Evolutionary conservation across 64 coral and sea anemone genomes (phyloP).

Genomic region (Cladopsammia gracilis): DNA sequence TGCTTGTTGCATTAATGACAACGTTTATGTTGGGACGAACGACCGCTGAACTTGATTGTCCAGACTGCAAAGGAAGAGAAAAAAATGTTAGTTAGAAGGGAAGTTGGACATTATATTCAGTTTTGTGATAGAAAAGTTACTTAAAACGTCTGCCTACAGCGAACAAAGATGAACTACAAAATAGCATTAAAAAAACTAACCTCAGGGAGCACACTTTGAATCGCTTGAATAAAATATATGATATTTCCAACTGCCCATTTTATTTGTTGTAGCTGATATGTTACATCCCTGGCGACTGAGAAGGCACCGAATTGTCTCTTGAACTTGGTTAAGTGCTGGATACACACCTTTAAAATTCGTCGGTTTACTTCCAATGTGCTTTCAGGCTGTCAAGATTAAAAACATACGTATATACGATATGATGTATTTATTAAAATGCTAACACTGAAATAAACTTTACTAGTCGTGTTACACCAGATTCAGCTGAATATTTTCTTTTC

Average conservation of each 20-base stretch:
- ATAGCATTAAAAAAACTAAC: neutral
- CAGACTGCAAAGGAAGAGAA: neutral
- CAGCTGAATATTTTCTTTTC: too few species aligned
- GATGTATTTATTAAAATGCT: too few species aligned
- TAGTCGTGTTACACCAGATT: too few species aligned
- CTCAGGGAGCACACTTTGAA: neutral
- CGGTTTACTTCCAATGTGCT: neutral
- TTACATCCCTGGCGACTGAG: neutral
- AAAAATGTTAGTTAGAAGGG: neutral
- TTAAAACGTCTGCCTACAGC: too few species aligned
- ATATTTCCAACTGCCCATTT: neutral
- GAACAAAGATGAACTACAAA: neutral
- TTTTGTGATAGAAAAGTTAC: too few species aligned
- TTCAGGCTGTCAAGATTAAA: neutral
- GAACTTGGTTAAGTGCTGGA: neutral
- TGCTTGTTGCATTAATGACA: neutral
- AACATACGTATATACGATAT: too few species aligned
- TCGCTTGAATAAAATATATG: neutral
- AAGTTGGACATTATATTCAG: too few species aligned
- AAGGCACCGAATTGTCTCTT: neutral
- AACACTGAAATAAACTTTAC: too few species aligned
- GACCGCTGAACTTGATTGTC: neutral
- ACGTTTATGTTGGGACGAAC: neutral
- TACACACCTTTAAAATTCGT: conserved; percentile 2
- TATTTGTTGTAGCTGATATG: conserved; percentile 4